These are phyloP conservation scores for Drosophila guanche DNA, from an alignment of 1,140 invertebrate genomes.

Conservation along the genomic window DNA sequence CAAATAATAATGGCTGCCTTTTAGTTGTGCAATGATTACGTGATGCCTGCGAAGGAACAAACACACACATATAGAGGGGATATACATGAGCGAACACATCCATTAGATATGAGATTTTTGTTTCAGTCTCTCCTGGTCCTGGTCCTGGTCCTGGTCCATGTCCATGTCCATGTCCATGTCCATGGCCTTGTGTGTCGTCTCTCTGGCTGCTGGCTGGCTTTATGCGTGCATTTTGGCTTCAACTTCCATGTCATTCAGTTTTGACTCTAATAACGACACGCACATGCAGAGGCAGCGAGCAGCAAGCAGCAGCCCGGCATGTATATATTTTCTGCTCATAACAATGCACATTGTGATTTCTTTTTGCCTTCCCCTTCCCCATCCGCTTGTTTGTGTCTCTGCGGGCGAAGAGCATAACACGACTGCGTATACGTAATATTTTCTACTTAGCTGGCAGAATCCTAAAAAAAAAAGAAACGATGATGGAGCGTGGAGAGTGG, in stretches of 20 bases:
- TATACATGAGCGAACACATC: constrained; percentile 67
- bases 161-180: constrained; percentile 7
- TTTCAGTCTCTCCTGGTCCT: constrained; percentile 31
- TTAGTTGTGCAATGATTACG: constrained; percentile 81
- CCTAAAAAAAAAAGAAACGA: constrained; percentile 37
- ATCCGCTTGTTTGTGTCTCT: constrained; percentile 28
- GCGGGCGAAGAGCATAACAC: constrained; percentile 34
- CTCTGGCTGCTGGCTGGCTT: constrained; percentile 9
- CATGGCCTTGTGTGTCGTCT: constrained; percentile 17
- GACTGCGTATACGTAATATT: constrained; percentile 59
- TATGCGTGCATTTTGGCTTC: constrained; percentile 70
- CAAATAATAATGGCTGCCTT: constrained; percentile 80
- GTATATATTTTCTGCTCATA: constrained; percentile 44
- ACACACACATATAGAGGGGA: constrained; percentile 9
- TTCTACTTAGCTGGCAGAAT: constrained; percentile 51
- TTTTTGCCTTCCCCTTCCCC: constrained; percentile 4
- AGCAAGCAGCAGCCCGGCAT: constrained; percentile 6
- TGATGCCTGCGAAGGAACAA: constrained; percentile 66
- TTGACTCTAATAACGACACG: constrained; percentile 61
- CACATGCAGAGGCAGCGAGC: constrained; percentile 20
- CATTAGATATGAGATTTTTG: constrained; percentile 79
- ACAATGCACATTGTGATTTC: constrained; percentile 61
- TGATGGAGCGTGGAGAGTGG: constrained; percentile 3
- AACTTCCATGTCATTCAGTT: constrained; percentile 66
- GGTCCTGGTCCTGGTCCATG: constrained; percentile 24